A percentile compares a stretch with the other conserved stretches of the same genome.
phyloP scores from a whole-genome alignment of 2,113 vertebrate genomes.

The Butastur rufipennis region DNA sequence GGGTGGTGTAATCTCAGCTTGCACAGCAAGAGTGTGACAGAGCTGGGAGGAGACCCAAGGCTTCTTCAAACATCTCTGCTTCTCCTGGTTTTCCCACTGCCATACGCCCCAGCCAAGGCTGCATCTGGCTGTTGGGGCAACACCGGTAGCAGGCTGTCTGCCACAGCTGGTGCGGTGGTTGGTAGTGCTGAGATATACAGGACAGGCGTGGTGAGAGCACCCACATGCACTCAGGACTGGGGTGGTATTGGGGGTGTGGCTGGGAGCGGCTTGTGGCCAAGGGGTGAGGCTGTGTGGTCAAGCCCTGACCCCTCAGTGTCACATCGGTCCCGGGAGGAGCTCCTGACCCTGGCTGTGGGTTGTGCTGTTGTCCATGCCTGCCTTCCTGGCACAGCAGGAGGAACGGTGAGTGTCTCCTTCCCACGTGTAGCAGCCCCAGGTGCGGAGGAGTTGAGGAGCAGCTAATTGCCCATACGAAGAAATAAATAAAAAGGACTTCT shows the following conservation, averaged over 20 bases:
- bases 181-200: rapidly evolving
- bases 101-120: rapidly evolving
- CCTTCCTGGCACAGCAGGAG: neutral
- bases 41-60: neutral
- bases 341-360: neutral
- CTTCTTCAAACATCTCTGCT: neutral
- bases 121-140: neutral
- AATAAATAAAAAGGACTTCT: neutral
- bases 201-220: neutral
- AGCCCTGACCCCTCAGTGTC: neutral
- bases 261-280: neutral
- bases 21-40: neutral
- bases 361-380: neutral
- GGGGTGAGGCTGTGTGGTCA: neutral
- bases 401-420: neutral
- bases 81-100: neutral
- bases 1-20: neutral
- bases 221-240: rapidly evolving
- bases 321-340: rapidly evolving
- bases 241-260: rapidly evolving
- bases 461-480: neutral
- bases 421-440: neutral
- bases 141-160: neutral
- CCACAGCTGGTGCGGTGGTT: rapidly evolving
- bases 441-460: neutral